A percentile compares a stretch with the other conserved stretches of the same genome.
These are phyloP conservation scores for Cheilosia urbana DNA, from an alignment of 2,888 invertebrate genomes.

Conservation along the genomic window DNA sequence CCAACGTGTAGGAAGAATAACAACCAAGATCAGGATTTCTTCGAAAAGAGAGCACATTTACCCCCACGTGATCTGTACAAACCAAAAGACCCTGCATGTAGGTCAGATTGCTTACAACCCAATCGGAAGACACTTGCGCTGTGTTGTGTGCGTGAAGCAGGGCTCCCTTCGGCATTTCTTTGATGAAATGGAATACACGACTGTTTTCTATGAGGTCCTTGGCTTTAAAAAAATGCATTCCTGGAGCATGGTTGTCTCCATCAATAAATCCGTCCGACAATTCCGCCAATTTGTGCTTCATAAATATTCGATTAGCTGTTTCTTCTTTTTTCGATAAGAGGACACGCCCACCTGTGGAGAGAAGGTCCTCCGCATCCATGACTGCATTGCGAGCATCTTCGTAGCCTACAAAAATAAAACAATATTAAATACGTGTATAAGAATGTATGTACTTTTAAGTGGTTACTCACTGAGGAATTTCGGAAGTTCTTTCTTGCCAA, in stretches of 20 bases:
- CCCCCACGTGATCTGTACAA: constrained; percentile 77
- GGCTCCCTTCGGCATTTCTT: constrained; percentile 86
- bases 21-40: constrained; percentile 76
- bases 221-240: constrained; percentile 85
- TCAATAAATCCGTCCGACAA: constrained; percentile 79
- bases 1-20: constrained; percentile 77
- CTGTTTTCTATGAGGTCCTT: constrained; percentile 85
- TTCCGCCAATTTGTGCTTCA: constrained; percentile 80
- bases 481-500: not conserved
- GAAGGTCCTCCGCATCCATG: constrained; percentile 80
- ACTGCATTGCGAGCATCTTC: constrained; percentile 80
- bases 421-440: not conserved
- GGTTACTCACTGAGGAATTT: constrained; percentile 44
- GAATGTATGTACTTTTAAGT: not conserved
- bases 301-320: constrained; percentile 80
- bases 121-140: constrained; percentile 85
- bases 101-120: constrained; percentile 85
- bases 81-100: constrained; percentile 82
- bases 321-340: constrained; percentile 78
- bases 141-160: constrained; percentile 85
- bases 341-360: constrained; percentile 81
- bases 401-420: constrained; percentile 79
- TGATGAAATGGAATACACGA: constrained; percentile 85
- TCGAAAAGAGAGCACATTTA: constrained; percentile 42
- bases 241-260: constrained; percentile 84